Evolutionary conservation across 37 sponge, comb jelly and placozoan species (phyloP), one percentile per base, ranked within the genome.

Genomic region (Ephydatia muelleri): DNA sequence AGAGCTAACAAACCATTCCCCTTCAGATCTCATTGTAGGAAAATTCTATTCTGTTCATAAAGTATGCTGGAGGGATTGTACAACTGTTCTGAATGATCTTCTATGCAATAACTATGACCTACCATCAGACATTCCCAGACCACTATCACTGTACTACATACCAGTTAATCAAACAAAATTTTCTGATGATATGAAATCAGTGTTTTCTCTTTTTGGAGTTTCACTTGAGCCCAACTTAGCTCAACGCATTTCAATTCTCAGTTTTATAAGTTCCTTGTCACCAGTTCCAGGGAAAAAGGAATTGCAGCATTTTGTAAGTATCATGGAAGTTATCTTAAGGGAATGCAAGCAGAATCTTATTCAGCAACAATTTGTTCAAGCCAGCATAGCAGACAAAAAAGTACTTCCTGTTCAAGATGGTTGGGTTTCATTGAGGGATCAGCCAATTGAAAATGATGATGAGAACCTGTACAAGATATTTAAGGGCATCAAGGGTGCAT

Each of bases 1-100:
- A 9, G 66, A 31, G 29, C 30, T 37, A 25, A 74, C 8, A 0
- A 25, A 30, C 23, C 26, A 33, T 3, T 22, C 72, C 25, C 21
- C 74, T 1, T 27, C 30, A 21, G 38, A 22, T 22, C 65, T 69
- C n/a, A 82, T 87, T 19, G 28, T 3, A 31, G 89, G 89, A 3
- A 26, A 72, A 0, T 88, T 88, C 32, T 65, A 74, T 21, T 73
- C 89, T 11, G 33, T 83, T 4, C 78, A 78, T 32, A 70, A 72
- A 36, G 84, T 72, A 0, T 88, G 89, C 68, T 88, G 89, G 89
- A 37, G 1, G 0, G 89, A 88, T 49, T 70, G 70, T 4, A 80
- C 83, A 19, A 49, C 38, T 11, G 89, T 88, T 40, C 80, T 88
- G 14, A 79, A 88, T 26, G 35, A 57, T 25, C 83, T 70, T 29